A percentile compares a stretch with the other conserved stretches of the same genome.
Conservation (phyloP, 30 jellyfish, hydroid and myxozoan genomes). For the Morbakka virulenta region DNA sequence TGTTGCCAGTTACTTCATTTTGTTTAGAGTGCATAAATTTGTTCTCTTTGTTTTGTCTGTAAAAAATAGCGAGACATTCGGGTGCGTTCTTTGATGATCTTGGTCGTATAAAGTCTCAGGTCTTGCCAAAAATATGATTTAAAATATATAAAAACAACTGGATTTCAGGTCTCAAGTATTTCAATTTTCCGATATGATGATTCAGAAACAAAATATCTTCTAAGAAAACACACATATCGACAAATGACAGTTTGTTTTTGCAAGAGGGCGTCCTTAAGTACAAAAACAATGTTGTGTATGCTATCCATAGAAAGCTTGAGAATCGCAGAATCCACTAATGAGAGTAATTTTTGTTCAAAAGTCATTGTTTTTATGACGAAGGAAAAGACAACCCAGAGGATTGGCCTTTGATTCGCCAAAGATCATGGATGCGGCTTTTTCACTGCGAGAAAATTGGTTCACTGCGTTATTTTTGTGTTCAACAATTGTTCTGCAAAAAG, state of each 20-base stretch:
- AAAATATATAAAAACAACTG: background rate
- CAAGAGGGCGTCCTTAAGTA: constrained; percentile 11
- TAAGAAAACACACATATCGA: constrained; percentile 10
- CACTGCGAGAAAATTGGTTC: no score
- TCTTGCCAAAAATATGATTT: no score
- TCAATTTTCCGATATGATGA: constrained; percentile 5
- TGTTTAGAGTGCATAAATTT: constrained; percentile 1
- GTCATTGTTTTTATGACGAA: no score
- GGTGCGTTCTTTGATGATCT: background rate
- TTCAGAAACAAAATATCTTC: constrained; percentile 4
- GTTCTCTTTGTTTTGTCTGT: no score
- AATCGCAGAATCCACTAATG: constrained; percentile 21
- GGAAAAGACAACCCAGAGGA: no score
- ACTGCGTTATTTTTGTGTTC: no score
- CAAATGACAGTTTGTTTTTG: background rate
- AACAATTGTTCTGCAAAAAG: no score
- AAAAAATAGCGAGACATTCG: background rate
- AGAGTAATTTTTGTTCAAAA: background rate
- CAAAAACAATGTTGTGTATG: constrained; percentile 19
- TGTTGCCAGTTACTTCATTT: no score
- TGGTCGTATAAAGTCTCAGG: background rate
- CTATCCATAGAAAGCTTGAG: no score
- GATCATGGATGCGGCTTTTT: no score
- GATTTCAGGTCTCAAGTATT: no score
- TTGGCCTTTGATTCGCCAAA: no score